Evolutionary conservation across 2,888 invertebrate genomes (phyloP).

Genomic region (Heterodera filipjevi): DNA sequence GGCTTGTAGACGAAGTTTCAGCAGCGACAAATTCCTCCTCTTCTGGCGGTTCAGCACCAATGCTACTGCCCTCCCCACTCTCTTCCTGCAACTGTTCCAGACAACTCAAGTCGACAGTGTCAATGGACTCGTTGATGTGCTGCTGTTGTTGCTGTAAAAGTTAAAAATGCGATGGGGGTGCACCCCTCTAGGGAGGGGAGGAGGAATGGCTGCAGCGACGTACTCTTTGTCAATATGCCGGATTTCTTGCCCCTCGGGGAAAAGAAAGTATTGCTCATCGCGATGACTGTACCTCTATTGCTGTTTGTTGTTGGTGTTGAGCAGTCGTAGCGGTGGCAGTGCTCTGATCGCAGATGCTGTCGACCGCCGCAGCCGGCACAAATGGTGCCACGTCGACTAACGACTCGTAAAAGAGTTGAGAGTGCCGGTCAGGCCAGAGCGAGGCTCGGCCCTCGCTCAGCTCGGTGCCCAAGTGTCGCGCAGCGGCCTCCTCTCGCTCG

Average conservation of each 20-base stretch:
- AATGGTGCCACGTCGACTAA: conserved; percentile 19
- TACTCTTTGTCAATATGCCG: too few relatives aligned
- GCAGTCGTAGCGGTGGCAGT: not conserved
- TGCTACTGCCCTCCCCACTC: conserved; percentile 16
- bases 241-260: too few relatives aligned
- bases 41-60: not conserved
- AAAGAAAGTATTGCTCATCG: not conserved
- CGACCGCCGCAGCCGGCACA: not conserved
- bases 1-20: conserved; percentile 12
- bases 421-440: conserved; percentile 58
- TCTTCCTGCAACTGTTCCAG: conserved; percentile 37
- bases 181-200: too few relatives aligned
- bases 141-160: not conserved
- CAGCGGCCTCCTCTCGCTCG: conserved; percentile 55
- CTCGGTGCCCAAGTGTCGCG: conserved; percentile 49
- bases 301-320: not conserved
- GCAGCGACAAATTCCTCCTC: conserved; percentile 20
- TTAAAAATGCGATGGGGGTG: not conserved
- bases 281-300: not conserved
- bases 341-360: not conserved
- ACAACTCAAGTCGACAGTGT: conserved; percentile 42
- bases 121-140: conserved; percentile 38
- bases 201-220: too few relatives aligned
- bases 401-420: conserved; percentile 43
- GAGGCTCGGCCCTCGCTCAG: conserved; percentile 50